Percentiles rank a stretch among this genome's conserved stretches.
Conservation (phyloP, 2,888 invertebrate genomes). For the Zaprionus lineosus region DNA sequence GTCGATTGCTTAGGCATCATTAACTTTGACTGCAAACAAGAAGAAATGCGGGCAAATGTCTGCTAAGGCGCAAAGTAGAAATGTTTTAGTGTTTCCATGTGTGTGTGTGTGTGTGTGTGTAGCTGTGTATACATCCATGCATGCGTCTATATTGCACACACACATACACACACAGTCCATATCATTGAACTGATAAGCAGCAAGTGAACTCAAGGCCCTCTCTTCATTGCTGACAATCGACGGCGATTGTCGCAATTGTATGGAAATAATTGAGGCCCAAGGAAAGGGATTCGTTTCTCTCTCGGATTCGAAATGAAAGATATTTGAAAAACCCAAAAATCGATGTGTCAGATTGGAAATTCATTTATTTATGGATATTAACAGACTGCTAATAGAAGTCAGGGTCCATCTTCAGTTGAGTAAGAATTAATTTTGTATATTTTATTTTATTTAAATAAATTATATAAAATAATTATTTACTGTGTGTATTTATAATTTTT, state of each 20-base stretch:
- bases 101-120: not conserved
- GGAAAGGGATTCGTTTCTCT: not conserved
- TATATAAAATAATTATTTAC: too few species aligned
- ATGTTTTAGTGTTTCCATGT: too few species aligned
- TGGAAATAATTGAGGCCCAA: slow-evolving; percentile 49
- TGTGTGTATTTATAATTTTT: too few species aligned
- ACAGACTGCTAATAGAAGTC: too few species aligned
- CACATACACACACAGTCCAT: slow-evolving; percentile 11
- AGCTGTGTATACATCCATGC: not conserved
- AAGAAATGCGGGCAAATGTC: slow-evolving; percentile 45
- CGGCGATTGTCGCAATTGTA: slow-evolving; percentile 37
- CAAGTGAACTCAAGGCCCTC: slow-evolving; percentile 61
- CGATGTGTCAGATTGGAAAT: too few species aligned
- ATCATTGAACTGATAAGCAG: slow-evolving; percentile 69
- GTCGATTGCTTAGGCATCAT: slow-evolving; percentile 49
- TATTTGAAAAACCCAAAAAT: too few species aligned
- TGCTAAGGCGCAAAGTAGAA: slow-evolving; percentile 40
- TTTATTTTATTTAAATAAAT: too few species aligned
- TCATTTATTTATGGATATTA: too few species aligned
- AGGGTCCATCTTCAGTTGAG: too few species aligned
- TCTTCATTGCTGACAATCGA: slow-evolving; percentile 16
- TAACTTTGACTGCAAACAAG: slow-evolving; percentile 33
- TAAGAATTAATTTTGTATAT: too few species aligned
- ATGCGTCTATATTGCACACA: slow-evolving; percentile 18
- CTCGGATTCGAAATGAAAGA: too few species aligned